Conservation (phyloP, 64 coral and sea anemone species). For the Stylophora pistillata region DNA sequence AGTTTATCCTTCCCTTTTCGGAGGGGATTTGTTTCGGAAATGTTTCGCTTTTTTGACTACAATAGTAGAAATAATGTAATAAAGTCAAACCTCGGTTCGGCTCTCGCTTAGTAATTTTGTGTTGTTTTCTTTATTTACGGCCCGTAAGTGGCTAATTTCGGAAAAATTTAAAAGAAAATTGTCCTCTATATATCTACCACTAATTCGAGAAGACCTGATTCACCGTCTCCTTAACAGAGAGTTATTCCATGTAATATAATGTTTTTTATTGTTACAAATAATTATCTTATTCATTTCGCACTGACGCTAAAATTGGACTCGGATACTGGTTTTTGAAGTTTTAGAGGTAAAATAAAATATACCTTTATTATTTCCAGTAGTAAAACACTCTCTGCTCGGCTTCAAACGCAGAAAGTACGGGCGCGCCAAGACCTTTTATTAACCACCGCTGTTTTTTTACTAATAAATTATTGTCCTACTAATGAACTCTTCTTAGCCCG, state of each 20-base stretch:
- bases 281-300: neutral
- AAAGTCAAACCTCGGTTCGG: neutral
- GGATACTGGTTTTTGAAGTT: neutral
- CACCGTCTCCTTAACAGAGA: neutral
- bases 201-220: neutral
- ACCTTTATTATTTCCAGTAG: too few relatives aligned
- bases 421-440: too few relatives aligned
- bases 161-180: constrained; percentile 4
- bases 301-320: constrained; percentile 5
- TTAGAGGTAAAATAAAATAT: too few relatives aligned
- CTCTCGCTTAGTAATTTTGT: constrained; percentile 1
- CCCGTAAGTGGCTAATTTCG: neutral
- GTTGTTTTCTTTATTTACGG: neutral
- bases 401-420: too few relatives aligned
- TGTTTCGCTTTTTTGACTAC: neutral
- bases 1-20: constrained; percentile 12
- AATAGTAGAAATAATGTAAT: neutral
- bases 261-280: neutral
- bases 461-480: neutral
- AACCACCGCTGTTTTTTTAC: too few relatives aligned
- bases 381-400: too few relatives aligned
- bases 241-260: neutral
- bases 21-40: neutral
- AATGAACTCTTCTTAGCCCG: constrained; percentile 2
- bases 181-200: neutral